A percentile compares a stretch with the other conserved stretches of the same genome.
Evolutionary conservation across 2,113 vertebrate genomes (phyloP).

Genomic region (Anthoscopus minutus): DNA sequence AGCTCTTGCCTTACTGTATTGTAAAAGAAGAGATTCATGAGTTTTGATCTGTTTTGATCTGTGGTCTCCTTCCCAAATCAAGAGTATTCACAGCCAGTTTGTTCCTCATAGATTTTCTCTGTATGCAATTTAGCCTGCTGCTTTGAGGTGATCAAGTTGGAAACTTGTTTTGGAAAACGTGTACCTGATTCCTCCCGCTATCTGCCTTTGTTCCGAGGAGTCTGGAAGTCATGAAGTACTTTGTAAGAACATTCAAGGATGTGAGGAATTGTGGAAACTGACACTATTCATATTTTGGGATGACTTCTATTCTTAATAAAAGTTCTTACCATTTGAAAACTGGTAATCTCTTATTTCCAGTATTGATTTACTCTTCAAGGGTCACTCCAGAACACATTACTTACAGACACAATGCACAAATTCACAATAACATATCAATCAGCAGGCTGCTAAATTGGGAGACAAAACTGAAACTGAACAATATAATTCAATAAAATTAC

Average conservation of each 20-base stretch:
- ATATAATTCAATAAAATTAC: conserved; percentile 62
- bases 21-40: background rate
- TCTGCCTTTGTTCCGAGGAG: background rate
- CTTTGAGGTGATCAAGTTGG: background rate
- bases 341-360: conserved; percentile 26
- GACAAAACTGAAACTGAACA: conserved; percentile 48
- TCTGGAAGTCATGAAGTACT: background rate
- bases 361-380: conserved; percentile 40
- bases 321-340: conserved; percentile 23
- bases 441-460: conserved; percentile 23
- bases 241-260: background rate
- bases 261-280: background rate
- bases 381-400: conserved; percentile 60
- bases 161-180: background rate
- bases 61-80: background rate
- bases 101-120: background rate
- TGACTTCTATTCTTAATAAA: conserved; percentile 18
- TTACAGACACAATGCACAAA: conserved; percentile 38
- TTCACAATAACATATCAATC: conserved; percentile 51
- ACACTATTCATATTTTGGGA: background rate
- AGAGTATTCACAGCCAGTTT: background rate
- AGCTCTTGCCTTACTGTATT: background rate
- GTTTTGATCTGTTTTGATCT: background rate
- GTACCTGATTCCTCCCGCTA: background rate
- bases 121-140: background rate